Percentiles rank a stretch among this genome's conserved stretches.
phyloP scores from a whole-genome alignment of 2,113 vertebrate species.

The Galemys pyrenaicus region DNA sequence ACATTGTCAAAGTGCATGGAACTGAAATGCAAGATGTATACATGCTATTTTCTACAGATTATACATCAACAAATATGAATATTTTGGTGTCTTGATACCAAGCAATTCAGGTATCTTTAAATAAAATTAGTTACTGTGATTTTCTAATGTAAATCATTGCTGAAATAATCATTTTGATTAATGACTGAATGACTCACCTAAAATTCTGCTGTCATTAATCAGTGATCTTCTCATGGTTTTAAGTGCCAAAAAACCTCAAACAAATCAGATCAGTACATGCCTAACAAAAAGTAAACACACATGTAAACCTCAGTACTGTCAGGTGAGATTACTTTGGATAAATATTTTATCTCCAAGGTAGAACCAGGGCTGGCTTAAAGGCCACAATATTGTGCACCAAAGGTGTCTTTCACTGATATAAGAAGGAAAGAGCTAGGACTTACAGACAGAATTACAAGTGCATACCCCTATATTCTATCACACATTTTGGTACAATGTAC shows the following conservation, averaged over 20 bases:
- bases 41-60: not conserved
- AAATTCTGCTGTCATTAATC: conserved; percentile 63
- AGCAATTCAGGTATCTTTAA: conserved; percentile 29
- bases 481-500: not conserved
- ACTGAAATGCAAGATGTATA: not conserved
- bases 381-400: not conserved
- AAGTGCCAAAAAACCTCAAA: conserved; percentile 54
- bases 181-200: conserved; percentile 66
- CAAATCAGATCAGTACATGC: conserved; percentile 65
- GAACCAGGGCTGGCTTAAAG: not conserved
- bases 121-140: conserved; percentile 21
- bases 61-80: not conserved
- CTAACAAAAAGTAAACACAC: conserved; percentile 60
- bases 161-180: conserved; percentile 60
- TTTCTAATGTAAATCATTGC: not conserved
- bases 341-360: conserved; percentile 53
- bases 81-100: not conserved
- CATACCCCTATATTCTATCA: not conserved
- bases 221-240: conserved; percentile 58
- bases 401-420: not conserved
- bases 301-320: conserved; percentile 46
- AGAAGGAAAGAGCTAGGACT: not conserved
- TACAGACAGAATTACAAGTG: not conserved
- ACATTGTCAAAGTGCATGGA: not conserved
- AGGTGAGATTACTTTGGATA: conserved; percentile 35